These are phyloP conservation scores for Schrankia costaestrigalis DNA, from an alignment of 2,888 invertebrate species.

Conservation along the genomic window DNA sequence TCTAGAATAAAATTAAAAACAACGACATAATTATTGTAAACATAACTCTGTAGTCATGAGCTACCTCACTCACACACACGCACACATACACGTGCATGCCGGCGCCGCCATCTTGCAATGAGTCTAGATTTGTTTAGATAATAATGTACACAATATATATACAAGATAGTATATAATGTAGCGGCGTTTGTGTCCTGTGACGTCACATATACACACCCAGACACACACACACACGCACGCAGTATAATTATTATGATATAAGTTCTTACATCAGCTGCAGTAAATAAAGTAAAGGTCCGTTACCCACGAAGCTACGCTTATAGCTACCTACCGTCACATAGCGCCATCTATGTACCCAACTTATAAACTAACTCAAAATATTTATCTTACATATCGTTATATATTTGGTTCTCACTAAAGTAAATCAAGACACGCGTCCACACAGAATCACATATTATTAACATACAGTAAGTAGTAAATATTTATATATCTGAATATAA, in stretches of 20 bases:
- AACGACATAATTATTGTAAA: conserved; percentile 27
- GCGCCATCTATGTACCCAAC: conserved; percentile 25
- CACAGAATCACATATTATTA: conserved; percentile 41
- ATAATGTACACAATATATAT: too few relatives aligned
- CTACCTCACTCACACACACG: conserved; percentile 14
- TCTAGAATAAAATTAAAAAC: conserved; percentile 65
- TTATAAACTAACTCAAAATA: conserved; percentile 32
- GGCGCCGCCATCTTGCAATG: too few relatives aligned
- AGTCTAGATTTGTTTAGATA: too few relatives aligned
- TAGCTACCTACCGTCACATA: conserved; percentile 32
- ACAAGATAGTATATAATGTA: too few relatives aligned
- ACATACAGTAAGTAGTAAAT: conserved; percentile 31
- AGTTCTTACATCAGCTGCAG: too few relatives aligned
- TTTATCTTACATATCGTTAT: conserved; percentile 45
- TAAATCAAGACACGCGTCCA: conserved; percentile 38
- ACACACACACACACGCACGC: conserved; percentile 4
- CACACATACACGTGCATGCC: conserved; percentile 5
- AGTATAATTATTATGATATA: conserved; percentile 7
- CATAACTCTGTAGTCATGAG: conserved; percentile 8
- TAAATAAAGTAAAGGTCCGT: conserved; percentile 11
- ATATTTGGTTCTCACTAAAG: conserved; percentile 71
- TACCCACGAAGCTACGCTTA: conserved; percentile 31
- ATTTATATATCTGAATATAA: conserved; percentile 15
- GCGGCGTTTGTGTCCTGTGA: too few relatives aligned
- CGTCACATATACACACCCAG: background rate